These are phyloP conservation scores for Lagopus leucura DNA, from an alignment of 2,113 vertebrate genomes.

Conservation along the genomic window DNA sequence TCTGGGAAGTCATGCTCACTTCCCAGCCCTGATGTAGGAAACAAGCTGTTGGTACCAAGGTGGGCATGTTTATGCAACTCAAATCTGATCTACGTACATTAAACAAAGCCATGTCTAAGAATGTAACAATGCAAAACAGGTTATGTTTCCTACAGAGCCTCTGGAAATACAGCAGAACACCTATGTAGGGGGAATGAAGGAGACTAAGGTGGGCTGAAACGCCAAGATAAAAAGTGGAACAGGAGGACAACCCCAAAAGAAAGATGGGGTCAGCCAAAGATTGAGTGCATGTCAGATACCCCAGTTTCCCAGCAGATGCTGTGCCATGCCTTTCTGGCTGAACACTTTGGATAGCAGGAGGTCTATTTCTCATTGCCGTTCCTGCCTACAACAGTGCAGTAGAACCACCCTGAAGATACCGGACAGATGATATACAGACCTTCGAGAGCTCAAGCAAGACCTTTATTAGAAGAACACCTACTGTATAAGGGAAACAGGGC, in stretches of 20 bases:
- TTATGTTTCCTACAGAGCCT: background rate
- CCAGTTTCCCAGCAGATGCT: fast-evolving
- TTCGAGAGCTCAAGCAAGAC: background rate
- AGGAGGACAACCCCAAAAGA: background rate
- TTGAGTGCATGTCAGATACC: background rate
- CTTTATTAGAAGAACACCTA: background rate
- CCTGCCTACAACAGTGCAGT: background rate
- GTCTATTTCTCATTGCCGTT: background rate
- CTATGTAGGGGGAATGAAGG: background rate
- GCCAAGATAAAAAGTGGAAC: background rate
- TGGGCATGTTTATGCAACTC: background rate
- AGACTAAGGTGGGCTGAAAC: background rate
- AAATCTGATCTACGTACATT: fast-evolving
- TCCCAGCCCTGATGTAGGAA: background rate
- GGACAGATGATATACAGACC: background rate
- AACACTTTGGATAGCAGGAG: background rate
- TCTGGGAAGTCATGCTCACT: background rate
- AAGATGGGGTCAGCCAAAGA: background rate
- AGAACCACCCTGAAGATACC: background rate
- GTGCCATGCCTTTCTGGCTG: background rate
- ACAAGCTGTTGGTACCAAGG: background rate
- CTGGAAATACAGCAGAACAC: background rate
- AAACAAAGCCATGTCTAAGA: fast-evolving
- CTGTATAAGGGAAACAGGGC: background rate
- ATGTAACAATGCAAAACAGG: background rate